Evolutionary conservation across 2,888 invertebrate genomes (phyloP), one percentile per base, ranked within the genome.

Genomic region (Seladonia tumulorum): DNA sequence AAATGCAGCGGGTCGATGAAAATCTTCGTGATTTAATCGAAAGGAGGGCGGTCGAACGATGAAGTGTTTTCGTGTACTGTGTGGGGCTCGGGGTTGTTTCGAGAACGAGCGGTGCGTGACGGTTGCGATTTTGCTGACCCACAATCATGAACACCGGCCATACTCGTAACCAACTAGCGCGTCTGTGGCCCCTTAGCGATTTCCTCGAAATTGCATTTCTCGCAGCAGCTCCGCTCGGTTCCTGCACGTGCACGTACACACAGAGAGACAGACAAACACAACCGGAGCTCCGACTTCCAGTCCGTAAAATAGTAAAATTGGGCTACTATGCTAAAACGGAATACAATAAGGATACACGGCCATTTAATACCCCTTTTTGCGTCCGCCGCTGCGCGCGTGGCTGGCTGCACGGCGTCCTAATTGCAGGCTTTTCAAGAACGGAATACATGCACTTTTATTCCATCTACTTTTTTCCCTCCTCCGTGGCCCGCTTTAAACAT

Each of bases 251-350:
- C 66, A 66, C 71, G 29, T 22, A n/a, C 35, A 22, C 5, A 8
- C 25, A 29, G 5, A 16, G 14, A 14, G 10, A 14, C 14, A 16
- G 0, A 12, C 47, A 16, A 14, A 8, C 5, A 49, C 49, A 49
- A 49, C 25, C 25, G 60, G 14, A 25, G n/a, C 57, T 25, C 18
- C 25, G 29, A 25, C 22, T 39, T 60, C 53, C 53, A 63, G 63
- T 76, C 49, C 79, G 82, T 80, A 85, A 85, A 89, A 85, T 85
- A 83, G 87, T 82, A 81, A 88, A 89, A 89, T 89, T 89, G 72
- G 86, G 76, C 82, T 76, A 68, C 80, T 63, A 70, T 81, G 77
- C 71, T 83, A 79, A 82, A 89, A 81, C 83, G 82, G 81, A 76
- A 88, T 79, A 87, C 83, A 89, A 88, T 89, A 88, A 89, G 88